Percentiles rank a stretch among this genome's conserved stretches.
phyloP scores from a whole-genome alignment of 1,140 invertebrate genomes.

The Lucilia sericata region DNA sequence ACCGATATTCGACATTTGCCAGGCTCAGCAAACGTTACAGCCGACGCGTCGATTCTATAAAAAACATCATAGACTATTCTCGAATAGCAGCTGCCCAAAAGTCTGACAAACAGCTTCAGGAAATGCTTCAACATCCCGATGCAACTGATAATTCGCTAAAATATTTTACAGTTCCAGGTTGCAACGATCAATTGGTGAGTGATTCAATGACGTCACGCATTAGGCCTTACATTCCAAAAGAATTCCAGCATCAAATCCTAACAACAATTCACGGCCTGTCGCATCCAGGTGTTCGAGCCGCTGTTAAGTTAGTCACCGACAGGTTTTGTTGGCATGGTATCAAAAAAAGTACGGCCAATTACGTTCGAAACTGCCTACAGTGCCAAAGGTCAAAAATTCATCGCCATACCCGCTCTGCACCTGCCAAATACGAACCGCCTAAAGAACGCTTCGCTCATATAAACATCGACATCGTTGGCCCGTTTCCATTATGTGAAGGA shows the following conservation, averaged over 20 bases:
- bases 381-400: background rate
- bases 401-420: background rate
- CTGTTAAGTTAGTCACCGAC: background rate
- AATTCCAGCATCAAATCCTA: conserved; percentile 25
- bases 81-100: too few relatives aligned
- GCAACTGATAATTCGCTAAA: too few relatives aligned
- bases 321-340: conserved; percentile 7
- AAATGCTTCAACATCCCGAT: too few relatives aligned
- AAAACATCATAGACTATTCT: too few relatives aligned
- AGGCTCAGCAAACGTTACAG: too few relatives aligned
- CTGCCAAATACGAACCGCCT: too few relatives aligned
- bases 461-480: conserved; percentile 31
- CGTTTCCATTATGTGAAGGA: conserved; percentile 32
- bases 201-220: too few relatives aligned
- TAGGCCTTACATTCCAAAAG: background rate
- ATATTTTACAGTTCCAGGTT: background rate
- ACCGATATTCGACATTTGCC: too few relatives aligned
- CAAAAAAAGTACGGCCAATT: background rate
- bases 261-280: background rate
- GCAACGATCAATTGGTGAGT: too few relatives aligned
- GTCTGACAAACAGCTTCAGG: too few relatives aligned
- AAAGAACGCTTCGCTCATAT: conserved; percentile 16
- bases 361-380: conserved; percentile 1
- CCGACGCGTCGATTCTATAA: too few relatives aligned
- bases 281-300: conserved; percentile 22